phyloP scores from a whole-genome alignment of 2,113 vertebrate species.

The Erinaceus europaeus region DNA sequence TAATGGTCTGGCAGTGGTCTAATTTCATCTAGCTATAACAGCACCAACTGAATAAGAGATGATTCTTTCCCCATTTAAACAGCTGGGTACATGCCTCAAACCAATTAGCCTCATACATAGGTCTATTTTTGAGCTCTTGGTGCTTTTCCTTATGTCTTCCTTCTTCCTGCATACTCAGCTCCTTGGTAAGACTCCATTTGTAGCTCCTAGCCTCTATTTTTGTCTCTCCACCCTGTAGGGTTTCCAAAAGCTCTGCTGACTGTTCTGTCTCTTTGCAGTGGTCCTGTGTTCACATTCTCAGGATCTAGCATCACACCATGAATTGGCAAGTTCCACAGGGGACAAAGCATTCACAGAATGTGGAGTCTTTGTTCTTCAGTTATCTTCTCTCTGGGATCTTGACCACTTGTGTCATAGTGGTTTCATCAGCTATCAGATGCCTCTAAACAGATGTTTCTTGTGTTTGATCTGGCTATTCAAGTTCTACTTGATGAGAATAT shows the following conservation, averaged over 20 bases:
- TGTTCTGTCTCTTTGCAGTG: background rate
- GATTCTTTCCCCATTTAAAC: background rate
- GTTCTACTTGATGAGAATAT: background rate
- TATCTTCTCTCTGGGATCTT: background rate
- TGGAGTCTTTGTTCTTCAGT: background rate
- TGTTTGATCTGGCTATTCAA: slow-evolving; percentile 43
- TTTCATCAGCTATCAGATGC: background rate
- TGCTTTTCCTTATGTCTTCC: background rate
- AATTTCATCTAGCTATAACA: background rate
- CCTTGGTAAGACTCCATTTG: background rate
- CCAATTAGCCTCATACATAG: background rate
- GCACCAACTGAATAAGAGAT: background rate
- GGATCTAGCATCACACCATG: background rate
- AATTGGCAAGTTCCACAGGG: background rate
- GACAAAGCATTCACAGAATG: background rate
- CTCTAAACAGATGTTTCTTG: slow-evolving; percentile 18
- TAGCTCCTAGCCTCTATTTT: background rate
- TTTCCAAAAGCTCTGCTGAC: background rate
- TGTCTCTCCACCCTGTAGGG: background rate
- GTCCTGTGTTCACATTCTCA: background rate
- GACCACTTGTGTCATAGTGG: background rate
- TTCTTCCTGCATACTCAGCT: background rate
- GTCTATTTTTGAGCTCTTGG: background rate
- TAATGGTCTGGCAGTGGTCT: background rate
- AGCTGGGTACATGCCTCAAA: background rate